phyloP scores from a whole-genome alignment of 2,888 invertebrate species.

The Leucozona laternaria region DNA sequence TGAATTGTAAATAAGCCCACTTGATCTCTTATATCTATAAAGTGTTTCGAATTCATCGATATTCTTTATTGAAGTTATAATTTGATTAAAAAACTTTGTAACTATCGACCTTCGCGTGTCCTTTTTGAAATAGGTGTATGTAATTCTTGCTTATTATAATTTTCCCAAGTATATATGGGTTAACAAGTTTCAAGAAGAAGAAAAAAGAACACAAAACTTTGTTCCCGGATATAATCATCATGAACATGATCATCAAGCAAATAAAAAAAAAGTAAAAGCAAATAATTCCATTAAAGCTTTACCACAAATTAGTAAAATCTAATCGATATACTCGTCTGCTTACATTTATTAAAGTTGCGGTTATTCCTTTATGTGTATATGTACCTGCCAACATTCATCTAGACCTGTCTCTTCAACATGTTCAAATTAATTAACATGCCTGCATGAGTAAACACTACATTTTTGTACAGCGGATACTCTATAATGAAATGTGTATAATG shows the following conservation, averaged over 20 bases:
- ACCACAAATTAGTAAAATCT: constrained; percentile 54
- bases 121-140: not conserved
- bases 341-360: not conserved
- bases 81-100: not conserved
- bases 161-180: not conserved
- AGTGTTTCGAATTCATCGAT: not conserved
- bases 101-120: not conserved
- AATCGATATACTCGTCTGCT: constrained; percentile 15
- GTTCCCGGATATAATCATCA: not conserved
- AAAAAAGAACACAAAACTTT: not conserved
- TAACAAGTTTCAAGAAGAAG: not conserved
- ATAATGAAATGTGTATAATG: constrained; percentile 11
- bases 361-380: not conserved
- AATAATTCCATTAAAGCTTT: constrained; percentile 67
- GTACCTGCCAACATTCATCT: constrained; percentile 22
- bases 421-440: constrained; percentile 59
- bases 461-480: constrained; percentile 19
- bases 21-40: not conserved
- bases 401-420: constrained; percentile 20
- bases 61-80: not conserved
- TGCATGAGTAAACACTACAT: constrained; percentile 48
- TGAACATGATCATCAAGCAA: not conserved
- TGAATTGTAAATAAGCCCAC: not conserved
- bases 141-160: not conserved
- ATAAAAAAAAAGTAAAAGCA: constrained; percentile 11